These are phyloP conservation scores for Nycticryphes semicollaris DNA, from an alignment of 2,113 vertebrate species.

Conservation along the genomic window DNA sequence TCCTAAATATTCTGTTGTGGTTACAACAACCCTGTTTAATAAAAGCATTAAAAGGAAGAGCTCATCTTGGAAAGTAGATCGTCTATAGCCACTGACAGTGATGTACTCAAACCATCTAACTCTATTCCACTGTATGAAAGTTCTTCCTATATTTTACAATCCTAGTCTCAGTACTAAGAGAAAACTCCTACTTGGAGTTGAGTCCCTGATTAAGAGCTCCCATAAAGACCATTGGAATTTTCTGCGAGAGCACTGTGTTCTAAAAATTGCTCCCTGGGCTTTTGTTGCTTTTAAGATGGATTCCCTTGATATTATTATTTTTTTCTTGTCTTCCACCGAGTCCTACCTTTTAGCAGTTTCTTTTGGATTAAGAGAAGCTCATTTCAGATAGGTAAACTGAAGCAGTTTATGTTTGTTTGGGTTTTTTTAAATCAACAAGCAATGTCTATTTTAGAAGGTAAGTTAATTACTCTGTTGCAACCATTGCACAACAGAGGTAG, in stretches of 20 bases:
- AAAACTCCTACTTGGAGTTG: not conserved
- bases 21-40: not conserved
- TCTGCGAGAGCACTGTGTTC: not conserved
- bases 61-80: not conserved
- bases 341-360: not conserved
- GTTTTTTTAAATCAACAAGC: not conserved
- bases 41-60: not conserved
- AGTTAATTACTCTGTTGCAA: not conserved
- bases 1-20: not conserved
- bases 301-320: not conserved
- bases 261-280: not conserved
- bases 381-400: not conserved
- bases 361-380: not conserved
- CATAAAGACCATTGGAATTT: not conserved
- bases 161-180: not conserved
- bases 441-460: not conserved
- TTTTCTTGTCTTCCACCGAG: not conserved
- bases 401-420: not conserved
- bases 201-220: not conserved
- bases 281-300: not conserved
- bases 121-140: not conserved
- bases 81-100: not conserved
- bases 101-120: not conserved
- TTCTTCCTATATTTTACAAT: not conserved
- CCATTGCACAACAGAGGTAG: not conserved